Percentiles rank a stretch among this genome's conserved stretches.
Conservation (phyloP, 2,797 vertebrate genomes). For the Nothura maculosa region DNA sequence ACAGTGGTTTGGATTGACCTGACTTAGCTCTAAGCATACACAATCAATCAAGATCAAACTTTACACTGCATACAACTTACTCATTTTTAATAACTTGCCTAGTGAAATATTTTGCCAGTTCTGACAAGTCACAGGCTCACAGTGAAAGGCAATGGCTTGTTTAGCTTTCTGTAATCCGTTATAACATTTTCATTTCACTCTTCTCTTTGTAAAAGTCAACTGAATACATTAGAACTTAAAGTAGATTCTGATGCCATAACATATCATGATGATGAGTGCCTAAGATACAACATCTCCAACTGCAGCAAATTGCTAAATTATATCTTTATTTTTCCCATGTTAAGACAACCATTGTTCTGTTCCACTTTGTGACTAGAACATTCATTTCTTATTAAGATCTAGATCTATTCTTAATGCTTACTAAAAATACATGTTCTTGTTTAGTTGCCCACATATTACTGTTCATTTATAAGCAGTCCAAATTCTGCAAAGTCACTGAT, state of each 20-base stretch:
- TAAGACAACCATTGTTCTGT: neutral
- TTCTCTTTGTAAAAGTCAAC: neutral
- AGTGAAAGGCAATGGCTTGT: neutral
- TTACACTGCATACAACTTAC: neutral
- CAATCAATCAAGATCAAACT: conserved; percentile 2
- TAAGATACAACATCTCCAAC: neutral
- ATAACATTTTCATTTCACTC: neutral
- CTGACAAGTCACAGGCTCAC: neutral
- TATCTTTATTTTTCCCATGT: neutral
- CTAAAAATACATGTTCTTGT: fast-evolving
- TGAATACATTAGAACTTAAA: fast-evolving
- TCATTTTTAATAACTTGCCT: neutral
- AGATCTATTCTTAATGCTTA: neutral
- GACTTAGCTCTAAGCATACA: neutral
- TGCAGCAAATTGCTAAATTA: neutral
- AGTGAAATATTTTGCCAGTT: neutral
- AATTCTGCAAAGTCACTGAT: neutral
- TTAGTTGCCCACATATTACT: fast-evolving
- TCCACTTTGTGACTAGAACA: neutral
- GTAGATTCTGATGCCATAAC: neutral
- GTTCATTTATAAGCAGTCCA: neutral
- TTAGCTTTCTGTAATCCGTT: neutral
- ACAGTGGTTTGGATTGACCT: neutral
- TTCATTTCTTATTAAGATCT: neutral
- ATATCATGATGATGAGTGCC: fast-evolving